A percentile compares a stretch with the other conserved stretches of the same genome.
Evolutionary conservation across 2,888 invertebrate genomes (phyloP).

Genomic region (Helobdella robusta): DNA sequence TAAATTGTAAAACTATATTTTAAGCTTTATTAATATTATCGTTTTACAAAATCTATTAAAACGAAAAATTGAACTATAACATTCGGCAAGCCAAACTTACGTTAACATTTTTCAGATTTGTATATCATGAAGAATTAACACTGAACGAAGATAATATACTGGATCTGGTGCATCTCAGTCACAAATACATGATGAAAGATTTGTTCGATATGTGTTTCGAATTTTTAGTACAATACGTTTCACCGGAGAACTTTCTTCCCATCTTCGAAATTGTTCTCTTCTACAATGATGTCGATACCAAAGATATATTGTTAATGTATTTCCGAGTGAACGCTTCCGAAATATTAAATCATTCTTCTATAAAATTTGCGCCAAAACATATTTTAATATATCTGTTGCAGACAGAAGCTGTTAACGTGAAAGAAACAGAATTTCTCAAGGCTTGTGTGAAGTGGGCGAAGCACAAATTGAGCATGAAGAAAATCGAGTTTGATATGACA

Average conservation of each 20-base stretch:
- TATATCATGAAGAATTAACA: background rate
- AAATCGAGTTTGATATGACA: background rate
- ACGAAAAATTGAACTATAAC: no score
- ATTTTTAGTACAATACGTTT: background rate
- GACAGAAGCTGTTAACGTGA: constrained; percentile 1
- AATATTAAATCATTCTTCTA: background rate
- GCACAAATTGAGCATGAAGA: background rate
- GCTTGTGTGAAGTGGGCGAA: constrained; percentile 6
- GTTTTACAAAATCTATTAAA: no score
- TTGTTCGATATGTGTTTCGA: background rate
- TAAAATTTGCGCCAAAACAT: background rate
- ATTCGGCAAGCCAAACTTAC: no score
- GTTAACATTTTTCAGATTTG: constrained; percentile 1
- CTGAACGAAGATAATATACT: background rate
- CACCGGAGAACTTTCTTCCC: constrained; percentile 18
- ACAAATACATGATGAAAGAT: constrained; percentile 18
- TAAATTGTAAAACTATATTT: background rate
- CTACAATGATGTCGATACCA: background rate
- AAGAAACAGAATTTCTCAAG: constrained; percentile 7
- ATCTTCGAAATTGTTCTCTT: background rate
- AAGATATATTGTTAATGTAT: background rate
- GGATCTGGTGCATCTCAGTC: background rate
- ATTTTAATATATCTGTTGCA: background rate
- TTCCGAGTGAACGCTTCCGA: background rate
- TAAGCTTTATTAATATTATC: background rate